phyloP scores from a whole-genome alignment of 2,113 vertebrate genomes.

The Balaeniceps rex region DNA sequence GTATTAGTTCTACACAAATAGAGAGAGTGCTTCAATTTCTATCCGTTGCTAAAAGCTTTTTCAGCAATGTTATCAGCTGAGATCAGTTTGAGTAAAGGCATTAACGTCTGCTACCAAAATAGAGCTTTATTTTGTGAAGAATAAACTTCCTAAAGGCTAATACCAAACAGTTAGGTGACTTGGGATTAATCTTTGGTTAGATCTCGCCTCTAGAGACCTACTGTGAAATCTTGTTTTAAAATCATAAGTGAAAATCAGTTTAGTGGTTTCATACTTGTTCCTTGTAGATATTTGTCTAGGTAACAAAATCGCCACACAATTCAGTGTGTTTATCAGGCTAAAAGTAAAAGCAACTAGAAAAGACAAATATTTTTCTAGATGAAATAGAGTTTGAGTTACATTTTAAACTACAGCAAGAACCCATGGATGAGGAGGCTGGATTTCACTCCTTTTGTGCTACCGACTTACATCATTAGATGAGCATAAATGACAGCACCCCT shows the following conservation, averaged over 20 bases:
- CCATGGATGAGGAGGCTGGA: neutral
- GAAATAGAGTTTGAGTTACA: neutral
- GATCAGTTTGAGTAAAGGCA: neutral
- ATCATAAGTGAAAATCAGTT: neutral
- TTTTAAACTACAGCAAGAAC: neutral
- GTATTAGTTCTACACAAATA: neutral
- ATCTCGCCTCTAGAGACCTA: neutral
- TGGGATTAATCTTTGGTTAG: neutral
- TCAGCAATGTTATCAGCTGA: neutral
- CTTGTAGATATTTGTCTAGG: neutral
- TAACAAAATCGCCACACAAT: neutral
- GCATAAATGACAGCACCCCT: neutral
- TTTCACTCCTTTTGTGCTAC: neutral
- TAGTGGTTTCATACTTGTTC: neutral
- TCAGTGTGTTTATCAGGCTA: neutral
- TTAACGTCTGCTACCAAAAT: neutral
- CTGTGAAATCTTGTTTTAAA: constrained; percentile 2
- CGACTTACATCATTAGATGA: neutral
- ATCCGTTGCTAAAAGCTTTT: neutral
- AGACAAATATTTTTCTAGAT: neutral
- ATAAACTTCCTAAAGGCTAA: neutral
- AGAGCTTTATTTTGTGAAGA: neutral
- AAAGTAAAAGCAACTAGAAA: constrained; percentile 23
- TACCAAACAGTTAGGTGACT: neutral
- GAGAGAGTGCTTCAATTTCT: neutral